Percentiles rank a stretch among this genome's conserved stretches.
Evolutionary conservation across 1,140 invertebrate species (phyloP).

Genomic region (Tetramorium simillimum): DNA sequence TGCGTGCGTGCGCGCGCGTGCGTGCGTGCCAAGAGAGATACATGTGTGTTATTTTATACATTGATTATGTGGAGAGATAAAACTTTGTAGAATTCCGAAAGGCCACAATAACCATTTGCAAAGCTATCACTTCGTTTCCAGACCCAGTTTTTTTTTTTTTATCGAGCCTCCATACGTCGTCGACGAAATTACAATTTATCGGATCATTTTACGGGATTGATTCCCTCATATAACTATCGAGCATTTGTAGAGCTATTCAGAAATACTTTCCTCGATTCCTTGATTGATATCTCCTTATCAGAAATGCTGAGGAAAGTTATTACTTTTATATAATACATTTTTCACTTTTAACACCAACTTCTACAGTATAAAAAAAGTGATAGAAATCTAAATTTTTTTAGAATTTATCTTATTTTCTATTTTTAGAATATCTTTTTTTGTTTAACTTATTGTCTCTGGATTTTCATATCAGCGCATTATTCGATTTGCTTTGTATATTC

Average conservation of each 20-base stretch:
- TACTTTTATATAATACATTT: neutral
- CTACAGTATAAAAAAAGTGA: neutral
- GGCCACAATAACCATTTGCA: slow-evolving; percentile 42
- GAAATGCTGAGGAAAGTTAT: neutral
- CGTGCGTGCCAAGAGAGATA: slow-evolving; percentile 17
- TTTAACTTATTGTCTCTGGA: neutral
- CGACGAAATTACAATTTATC: neutral
- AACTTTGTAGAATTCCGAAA: slow-evolving; percentile 57
- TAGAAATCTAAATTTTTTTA: neutral
- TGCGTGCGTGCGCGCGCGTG: slow-evolving; percentile 11
- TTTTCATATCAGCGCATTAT: neutral
- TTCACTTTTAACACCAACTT: neutral
- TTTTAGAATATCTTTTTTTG: too few relatives aligned
- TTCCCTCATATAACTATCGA: neutral
- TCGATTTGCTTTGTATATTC: neutral
- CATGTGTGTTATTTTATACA: slow-evolving; percentile 57
- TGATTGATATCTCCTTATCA: neutral
- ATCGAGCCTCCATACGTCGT: neutral
- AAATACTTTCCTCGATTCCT: neutral
- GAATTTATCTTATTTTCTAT: neutral
- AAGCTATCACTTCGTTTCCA: slow-evolving; percentile 42
- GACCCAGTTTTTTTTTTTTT: slow-evolving; percentile 1
- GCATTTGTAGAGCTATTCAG: neutral
- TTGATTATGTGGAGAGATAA: slow-evolving; percentile 57
- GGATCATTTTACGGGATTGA: neutral